Base-by-base conservation (phyloP, 2,113 vertebrate species). In the Bubo bubo region DNA sequence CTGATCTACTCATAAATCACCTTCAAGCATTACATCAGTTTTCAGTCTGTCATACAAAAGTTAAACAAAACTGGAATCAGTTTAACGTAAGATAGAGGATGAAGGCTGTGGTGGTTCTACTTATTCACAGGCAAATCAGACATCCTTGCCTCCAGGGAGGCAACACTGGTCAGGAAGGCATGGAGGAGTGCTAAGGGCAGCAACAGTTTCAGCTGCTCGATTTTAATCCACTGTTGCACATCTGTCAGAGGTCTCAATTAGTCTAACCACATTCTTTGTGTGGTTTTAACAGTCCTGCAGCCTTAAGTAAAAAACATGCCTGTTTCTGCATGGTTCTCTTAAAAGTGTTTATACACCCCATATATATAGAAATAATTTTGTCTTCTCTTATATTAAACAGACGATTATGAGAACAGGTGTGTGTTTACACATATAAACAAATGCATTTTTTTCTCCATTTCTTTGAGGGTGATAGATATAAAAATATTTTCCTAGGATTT, bases 191-290 rank as follows among this genome's bases (percentile, higher is more conserved):
- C 50, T 66, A 62, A 84, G 59, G 59, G 37, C 47, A 89, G 15
- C 6, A 70, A 27, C 14, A 41, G 73, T 56, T 76, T 74, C 28
- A 77, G 50, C 22, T 0, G 0, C 56, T 95, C 1, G 0, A 56
- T 94, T 86, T 91, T 87, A 81, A 93, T 91, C 64, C 59, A 70
- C 59, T 93, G 24, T 43, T 83, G 39, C 52, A 17, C 3, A 5
- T 16, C 63, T 73, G 30, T 83, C 68, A 70, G 63, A 45, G 45
- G 22, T 71, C 47, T 77, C 55, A 88, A 28, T 86, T 83, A 86
- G 18, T n/a, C 27, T 81, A 71, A 88, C 8, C 17, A 41, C 26
- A 59, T 50, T 71, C 50, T 67, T 79, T 9, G 0, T 12, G 9
- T 47, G 35, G 12, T 81, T 86, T 80, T 49, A n/a, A 79, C 45